Conservation (phyloP, 1,140 invertebrate genomes). For the Dendrolimus kikuchii region DNA sequence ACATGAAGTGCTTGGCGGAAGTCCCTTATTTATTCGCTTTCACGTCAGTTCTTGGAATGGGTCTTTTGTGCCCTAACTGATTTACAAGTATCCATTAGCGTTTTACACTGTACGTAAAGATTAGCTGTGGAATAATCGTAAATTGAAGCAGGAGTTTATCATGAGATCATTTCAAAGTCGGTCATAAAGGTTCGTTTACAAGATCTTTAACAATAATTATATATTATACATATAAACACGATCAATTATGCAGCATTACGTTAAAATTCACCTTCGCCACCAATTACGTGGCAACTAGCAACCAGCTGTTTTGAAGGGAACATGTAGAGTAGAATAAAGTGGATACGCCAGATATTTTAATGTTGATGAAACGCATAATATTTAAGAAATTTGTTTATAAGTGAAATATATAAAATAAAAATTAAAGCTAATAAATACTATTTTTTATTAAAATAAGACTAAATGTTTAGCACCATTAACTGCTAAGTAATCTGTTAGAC, state of each 20-base stretch:
- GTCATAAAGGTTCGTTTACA: too few species aligned
- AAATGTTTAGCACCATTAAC: slow-evolving; percentile 31
- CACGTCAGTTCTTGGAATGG: slow-evolving; percentile 43
- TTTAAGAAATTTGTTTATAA: too few species aligned
- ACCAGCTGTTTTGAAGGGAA: slow-evolving; percentile 7
- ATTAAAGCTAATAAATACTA: too few species aligned
- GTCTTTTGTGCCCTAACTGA: slow-evolving; percentile 49
- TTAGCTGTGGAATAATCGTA: neutral
- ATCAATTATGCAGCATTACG: slow-evolving; percentile 60
- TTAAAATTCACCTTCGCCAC: slow-evolving; percentile 55
- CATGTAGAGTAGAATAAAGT: slow-evolving; percentile 12
- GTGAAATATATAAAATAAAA: too few species aligned
- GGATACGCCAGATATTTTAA: slow-evolving; percentile 15
- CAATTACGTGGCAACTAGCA: slow-evolving; percentile 38
- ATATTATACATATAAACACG: slow-evolving; percentile 52
- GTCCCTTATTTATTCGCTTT: slow-evolving; percentile 66
- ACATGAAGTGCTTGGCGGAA: slow-evolving; percentile 58
- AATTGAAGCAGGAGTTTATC: neutral
- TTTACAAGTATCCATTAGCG: slow-evolving; percentile 39
- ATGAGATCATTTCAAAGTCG: neutral
- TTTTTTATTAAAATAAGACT: neutral
- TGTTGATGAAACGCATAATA: too few species aligned
- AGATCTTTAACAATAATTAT: too few species aligned
- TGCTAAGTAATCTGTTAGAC: slow-evolving; percentile 52
- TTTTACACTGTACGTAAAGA: slow-evolving; percentile 31